Base-by-base conservation (phyloP, 2,888 invertebrate species). In the Tetragonisca angustula region DNA sequence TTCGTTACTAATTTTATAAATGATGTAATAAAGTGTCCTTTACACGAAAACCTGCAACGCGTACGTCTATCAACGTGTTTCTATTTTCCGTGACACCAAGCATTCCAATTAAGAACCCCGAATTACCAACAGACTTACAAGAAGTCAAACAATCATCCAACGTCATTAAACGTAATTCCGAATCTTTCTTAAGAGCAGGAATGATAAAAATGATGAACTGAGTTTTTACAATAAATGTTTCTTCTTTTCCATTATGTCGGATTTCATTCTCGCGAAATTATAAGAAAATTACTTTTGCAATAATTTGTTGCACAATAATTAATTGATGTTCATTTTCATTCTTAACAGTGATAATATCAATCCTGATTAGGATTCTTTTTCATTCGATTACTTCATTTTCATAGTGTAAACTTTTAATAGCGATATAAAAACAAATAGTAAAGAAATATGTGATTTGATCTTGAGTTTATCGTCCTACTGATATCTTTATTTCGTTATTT, bases 51-150 rank as follows among this genome's bases (percentile, higher is more conserved):
- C 74, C 56, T 65, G 79, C 52, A 52, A 65, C 79, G 1, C 56
- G 69, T 67, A 56, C 9, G 61, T 65, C 70, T 4, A 43, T 82
- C 79, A 61, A 52, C 59, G 32, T 61, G 52, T 49, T n/a, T 50
- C n/a, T 54, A n/a, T 49, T 17, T 62, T 2, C 24, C 52, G n/a
- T 65, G 27, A 27, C 75, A 36, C 32, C 2, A 4, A 49, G 24
- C 67, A 9, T 36, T 9, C n/a, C 9, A 9, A n/a, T 17, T n/a
- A 49, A 49, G 43, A 43, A 9, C n/a, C 56, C 5, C 2, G n/a
- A 56, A 56, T 56, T 56, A 15, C 15, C 5, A 64, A 2, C 21
- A 43, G 36, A 36, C 36, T 36, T 9, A 36, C 9, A 65, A 2
- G 36, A 65, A 5, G 21, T 2, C 4, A 36, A 11, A 27, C 19